Evolutionary conservation across 2,888 invertebrate genomes (phyloP), one percentile per base, ranked within the genome.

Genomic region (Drosophila flavopinicola): DNA sequence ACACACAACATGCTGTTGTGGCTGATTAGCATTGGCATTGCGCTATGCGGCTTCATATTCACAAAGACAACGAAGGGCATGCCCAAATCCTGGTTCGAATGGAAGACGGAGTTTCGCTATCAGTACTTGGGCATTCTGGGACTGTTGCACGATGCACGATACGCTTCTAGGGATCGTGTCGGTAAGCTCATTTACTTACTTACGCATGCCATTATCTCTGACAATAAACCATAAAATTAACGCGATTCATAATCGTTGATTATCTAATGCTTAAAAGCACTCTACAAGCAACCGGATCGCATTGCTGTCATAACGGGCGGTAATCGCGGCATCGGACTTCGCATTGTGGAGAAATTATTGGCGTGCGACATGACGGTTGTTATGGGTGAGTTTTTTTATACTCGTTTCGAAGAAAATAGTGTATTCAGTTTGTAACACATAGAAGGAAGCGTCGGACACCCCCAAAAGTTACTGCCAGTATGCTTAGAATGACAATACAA

Each of bases 301-400:
- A 92, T 95, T 56, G 97, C 95, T 61, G 93, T 97, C 49, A 94
- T 97, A 64, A 97, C 97, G 7, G 97, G 97, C 39, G 97, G 97
- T 1, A 95, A 96, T 56, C 93, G 96, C 75, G 97, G 97, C 32
- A 96, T 97, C 79, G 97, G 97, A 7, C 91, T 93, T 17, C 94
- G 94, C 91, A 94, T 96, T 15, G 94, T 96, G 23, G 94, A 94
- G 89, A 95, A 95, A 91, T 92, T 97, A 49, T 91, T 97, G 45
- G 93, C 94, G 88, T 95, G 95, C 82, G 95, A 96, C 85, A 94
- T 96, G 93, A 94, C 93, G 75, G 95, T 97, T 41, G 91, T 95
- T 63, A 93, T 95, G 82, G 95, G 95, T 95, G 92, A 91, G 91
- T n/a, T n/a, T n/a, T n/a, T n/a, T n/a, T n/a, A n/a, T n/a, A n/a